Conservation (phyloP, 2,797 vertebrate species). For the Threskiornis aethiopicus region DNA sequence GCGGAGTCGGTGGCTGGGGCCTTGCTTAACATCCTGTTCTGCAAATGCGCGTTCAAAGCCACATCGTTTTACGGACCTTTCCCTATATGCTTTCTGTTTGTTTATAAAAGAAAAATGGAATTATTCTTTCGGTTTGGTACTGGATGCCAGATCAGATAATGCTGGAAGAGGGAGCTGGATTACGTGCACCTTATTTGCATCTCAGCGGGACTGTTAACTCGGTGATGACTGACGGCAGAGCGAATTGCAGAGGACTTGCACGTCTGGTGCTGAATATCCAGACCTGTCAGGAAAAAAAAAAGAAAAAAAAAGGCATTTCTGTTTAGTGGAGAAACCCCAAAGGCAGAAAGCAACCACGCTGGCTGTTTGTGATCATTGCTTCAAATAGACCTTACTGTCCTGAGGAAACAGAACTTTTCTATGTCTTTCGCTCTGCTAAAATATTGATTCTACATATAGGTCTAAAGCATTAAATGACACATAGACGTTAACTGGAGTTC, state of each 20-base stretch:
- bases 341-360: not conserved
- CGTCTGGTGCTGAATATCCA: not conserved
- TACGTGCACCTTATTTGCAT: not conserved
- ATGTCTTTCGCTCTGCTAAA: not conserved
- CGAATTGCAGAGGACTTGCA: not conserved
- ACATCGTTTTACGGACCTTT: accelerated
- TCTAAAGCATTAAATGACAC: not conserved
- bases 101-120: not conserved
- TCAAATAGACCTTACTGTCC: not conserved
- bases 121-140: not conserved
- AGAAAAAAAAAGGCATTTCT: not conserved
- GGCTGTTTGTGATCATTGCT: not conserved
- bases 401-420: not conserved
- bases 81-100: not conserved
- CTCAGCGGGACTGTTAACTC: not conserved
- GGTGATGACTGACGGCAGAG: not conserved
- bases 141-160: slow-evolving; percentile 1
- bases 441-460: not conserved
- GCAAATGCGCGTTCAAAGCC: not conserved
- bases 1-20: not conserved
- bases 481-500: not conserved
- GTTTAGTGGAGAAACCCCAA: not conserved
- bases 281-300: not conserved
- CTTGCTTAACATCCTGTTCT: not conserved
- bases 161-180: not conserved